Base-by-base conservation (phyloP, 2,113 vertebrate genomes). In the Acrocephalus arundinaceus region DNA sequence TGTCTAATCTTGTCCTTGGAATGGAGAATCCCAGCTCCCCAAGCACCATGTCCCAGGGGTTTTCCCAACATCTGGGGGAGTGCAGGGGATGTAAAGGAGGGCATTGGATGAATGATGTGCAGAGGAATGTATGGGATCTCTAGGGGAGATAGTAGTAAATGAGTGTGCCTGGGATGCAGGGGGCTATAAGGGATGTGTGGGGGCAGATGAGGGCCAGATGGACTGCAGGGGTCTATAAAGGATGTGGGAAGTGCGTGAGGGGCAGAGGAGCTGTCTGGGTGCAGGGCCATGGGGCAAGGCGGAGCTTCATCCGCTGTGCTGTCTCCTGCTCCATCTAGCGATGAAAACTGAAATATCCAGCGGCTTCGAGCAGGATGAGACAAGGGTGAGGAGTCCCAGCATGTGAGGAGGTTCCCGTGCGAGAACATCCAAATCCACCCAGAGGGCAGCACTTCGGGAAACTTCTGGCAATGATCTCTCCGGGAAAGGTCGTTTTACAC, bases 261-360 rank as follows among this genome's bases (percentile, higher is more conserved):
- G 27, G 21, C 55, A 49, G 65, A 49, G 58, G 37, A 28, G 5
- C 70, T 16, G 14, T 8, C 4, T 18, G 61, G 19, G 4, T 13
- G 63, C 41, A 23, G n/a, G 39, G 28, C 8, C 33, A 0, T 2
- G 52, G 35, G 35, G 8, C 68, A 48, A 39, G 41, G 24, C 63
- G 2, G 14, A 73, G 63, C 22, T 39, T 49, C 30, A 9, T 21
- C 33, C 5, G 3, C 59, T 43, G 37, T 15, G 57, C 75, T 37
- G 70, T 41, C 90, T 96, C 85, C 57, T 68, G 96, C 94, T 37
- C 96, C 94, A 95, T 49, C 94, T 95, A 91, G 92, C 31, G 96
- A n/a, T 82, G 85, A 39, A 89, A 89, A 58, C 22, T 0, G 46
- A 35, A 71, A 95, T 20, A 31, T 2, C 63, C 84, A 6, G 72